These are phyloP conservation scores for Triplophysa tibetana DNA, from an alignment of 2,113 vertebrate species.

Conservation along the genomic window DNA sequence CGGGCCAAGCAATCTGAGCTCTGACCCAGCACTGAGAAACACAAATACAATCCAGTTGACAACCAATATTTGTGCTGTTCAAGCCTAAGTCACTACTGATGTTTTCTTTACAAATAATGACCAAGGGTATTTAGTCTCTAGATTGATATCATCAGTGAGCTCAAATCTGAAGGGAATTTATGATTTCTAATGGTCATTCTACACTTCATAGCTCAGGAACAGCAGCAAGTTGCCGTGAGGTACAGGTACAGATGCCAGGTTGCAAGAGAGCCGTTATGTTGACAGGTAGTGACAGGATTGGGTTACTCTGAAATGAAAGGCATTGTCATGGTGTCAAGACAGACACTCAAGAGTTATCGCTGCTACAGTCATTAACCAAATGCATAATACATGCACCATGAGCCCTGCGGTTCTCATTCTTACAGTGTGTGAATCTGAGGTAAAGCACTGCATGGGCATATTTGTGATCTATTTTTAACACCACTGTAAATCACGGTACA, in stretches of 20 bases:
- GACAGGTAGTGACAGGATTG: constrained; percentile 23
- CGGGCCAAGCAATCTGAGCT: constrained; percentile 36
- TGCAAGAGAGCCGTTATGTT: background rate
- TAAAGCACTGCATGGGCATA: background rate
- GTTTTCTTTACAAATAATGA: too few relatives aligned
- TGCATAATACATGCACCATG: background rate
- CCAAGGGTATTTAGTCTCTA: background rate
- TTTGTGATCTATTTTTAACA: background rate
- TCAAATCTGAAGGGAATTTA: background rate
- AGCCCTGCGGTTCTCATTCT: background rate
- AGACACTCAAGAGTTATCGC: constrained; percentile 9
- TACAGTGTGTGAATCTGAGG: background rate
- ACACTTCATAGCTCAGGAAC: background rate
- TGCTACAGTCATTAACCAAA: background rate
- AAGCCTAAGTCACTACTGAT: background rate
- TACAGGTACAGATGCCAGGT: constrained; percentile 16
- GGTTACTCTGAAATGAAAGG: constrained; percentile 30
- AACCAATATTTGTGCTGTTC: constrained; percentile 30
- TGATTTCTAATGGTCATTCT: background rate
- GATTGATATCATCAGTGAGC: background rate
- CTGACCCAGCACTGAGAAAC: constrained; percentile 40
- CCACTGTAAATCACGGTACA: background rate
- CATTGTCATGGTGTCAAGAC: constrained; percentile 20
- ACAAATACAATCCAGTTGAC: constrained; percentile 43
- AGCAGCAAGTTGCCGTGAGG: background rate